A percentile compares a stretch with the other conserved stretches of the same genome.
Conservation (phyloP, 2,113 vertebrate genomes). For the Telmatochromis sp. region DNA sequence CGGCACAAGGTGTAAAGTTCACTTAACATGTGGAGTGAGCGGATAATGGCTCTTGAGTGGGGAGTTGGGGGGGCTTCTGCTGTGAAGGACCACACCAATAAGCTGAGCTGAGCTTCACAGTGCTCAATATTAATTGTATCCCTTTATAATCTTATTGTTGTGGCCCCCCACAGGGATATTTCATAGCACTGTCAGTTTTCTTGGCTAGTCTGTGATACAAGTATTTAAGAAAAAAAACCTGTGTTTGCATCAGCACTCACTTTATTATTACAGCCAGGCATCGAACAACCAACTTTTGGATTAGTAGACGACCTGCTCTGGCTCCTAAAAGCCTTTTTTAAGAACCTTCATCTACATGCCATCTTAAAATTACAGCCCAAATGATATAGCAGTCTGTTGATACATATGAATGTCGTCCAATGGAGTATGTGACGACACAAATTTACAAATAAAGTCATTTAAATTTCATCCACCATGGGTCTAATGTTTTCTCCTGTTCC, state of each 20-base stretch:
- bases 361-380: neutral
- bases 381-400: neutral
- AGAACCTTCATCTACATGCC: rapidly evolving
- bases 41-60: neutral
- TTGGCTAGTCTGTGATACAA: neutral
- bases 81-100: rapidly evolving
- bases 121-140: neutral
- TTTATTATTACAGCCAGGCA: neutral
- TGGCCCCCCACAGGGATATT: neutral
- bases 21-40: rapidly evolving
- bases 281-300: rapidly evolving
- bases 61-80: rapidly evolving
- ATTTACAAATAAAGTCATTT: neutral
- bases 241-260: neutral
- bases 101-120: neutral
- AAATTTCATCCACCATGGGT: neutral
- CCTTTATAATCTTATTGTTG: neutral
- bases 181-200: neutral
- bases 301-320: neutral
- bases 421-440: neutral
- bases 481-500: neutral
- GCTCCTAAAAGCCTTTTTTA: rapidly evolving
- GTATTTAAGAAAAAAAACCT: neutral
- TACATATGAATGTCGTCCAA: neutral
- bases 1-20: neutral